These are phyloP conservation scores for Cyphomyrmex costatus DNA, from an alignment of 1,140 invertebrate genomes.

Conservation along the genomic window DNA sequence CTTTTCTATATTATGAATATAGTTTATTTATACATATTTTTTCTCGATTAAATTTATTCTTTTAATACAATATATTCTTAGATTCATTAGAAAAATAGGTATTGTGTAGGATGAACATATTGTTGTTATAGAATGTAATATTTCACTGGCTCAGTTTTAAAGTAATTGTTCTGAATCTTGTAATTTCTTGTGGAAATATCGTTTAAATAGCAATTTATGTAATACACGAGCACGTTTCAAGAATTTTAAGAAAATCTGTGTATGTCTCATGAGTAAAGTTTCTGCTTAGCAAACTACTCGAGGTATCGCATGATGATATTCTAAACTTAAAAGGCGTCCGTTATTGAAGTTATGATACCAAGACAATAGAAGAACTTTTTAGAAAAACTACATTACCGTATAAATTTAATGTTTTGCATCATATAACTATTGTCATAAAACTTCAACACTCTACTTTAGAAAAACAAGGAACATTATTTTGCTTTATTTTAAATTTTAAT, in stretches of 20 bases:
- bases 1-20: neutral
- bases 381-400: conserved; percentile 14
- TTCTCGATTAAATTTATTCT: neutral
- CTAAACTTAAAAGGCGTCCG: conserved; percentile 48
- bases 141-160: neutral
- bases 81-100: no score
- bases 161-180: conserved; percentile 1
- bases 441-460: neutral
- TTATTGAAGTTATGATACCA: conserved; percentile 47
- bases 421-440: conserved; percentile 29
- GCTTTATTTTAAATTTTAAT: neutral
- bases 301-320: conserved; percentile 34
- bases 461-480: conserved; percentile 4
- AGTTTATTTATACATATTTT: no score
- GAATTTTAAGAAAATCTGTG: conserved; percentile 52
- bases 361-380: conserved; percentile 14
- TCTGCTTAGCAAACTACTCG: conserved; percentile 33
- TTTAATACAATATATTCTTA: neutral
- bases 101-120: neutral
- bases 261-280: conserved; percentile 50
- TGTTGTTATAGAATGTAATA: neutral
- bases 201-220: conserved; percentile 48
- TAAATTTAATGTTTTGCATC: conserved; percentile 36
- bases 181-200: neutral
- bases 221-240: conserved; percentile 34